Percentiles rank a stretch among this genome's conserved stretches.
Conservation (phyloP, 2,888 invertebrate genomes). For the Cheilosia vernalis region DNA sequence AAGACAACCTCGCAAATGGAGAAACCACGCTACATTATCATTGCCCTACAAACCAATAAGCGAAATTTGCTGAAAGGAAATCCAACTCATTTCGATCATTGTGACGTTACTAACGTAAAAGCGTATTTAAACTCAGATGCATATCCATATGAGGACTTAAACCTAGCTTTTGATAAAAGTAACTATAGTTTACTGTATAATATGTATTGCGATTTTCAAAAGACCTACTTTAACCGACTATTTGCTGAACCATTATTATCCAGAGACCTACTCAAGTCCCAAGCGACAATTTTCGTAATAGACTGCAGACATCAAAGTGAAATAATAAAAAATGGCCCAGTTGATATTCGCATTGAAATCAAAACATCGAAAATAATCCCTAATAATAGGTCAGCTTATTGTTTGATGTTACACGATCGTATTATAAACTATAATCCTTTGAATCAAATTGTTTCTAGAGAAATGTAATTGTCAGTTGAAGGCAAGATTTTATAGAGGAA, state of each 20-base stretch:
- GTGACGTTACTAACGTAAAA: too few species aligned
- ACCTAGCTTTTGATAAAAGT: too few species aligned
- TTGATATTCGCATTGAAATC: not conserved
- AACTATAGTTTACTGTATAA: too few species aligned
- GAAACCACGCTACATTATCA: slow-evolving; percentile 80
- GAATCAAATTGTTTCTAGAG: slow-evolving; percentile 45
- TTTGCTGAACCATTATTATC: too few species aligned
- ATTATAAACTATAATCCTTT: slow-evolving; percentile 61
- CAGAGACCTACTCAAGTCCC: not conserved
- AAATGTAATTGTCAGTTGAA: slow-evolving; percentile 12
- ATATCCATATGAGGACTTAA: too few species aligned
- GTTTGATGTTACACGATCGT: slow-evolving; percentile 62
- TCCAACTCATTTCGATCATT: too few species aligned
- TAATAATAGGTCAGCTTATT: slow-evolving; percentile 38
- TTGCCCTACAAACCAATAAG: slow-evolving; percentile 80
- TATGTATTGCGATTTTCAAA: too few species aligned
- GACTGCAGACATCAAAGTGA: slow-evolving; percentile 76
- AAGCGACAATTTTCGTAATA: slow-evolving; percentile 76
- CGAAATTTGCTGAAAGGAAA: too few species aligned
- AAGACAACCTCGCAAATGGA: slow-evolving; percentile 79
- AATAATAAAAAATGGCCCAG: too few species aligned
- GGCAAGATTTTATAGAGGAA: not conserved
- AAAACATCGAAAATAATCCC: slow-evolving; percentile 63
- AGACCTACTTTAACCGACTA: too few species aligned
- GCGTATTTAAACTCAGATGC: too few species aligned